phyloP scores from a whole-genome alignment of 2,888 invertebrate species.

The Malacosoma neustria region DNA sequence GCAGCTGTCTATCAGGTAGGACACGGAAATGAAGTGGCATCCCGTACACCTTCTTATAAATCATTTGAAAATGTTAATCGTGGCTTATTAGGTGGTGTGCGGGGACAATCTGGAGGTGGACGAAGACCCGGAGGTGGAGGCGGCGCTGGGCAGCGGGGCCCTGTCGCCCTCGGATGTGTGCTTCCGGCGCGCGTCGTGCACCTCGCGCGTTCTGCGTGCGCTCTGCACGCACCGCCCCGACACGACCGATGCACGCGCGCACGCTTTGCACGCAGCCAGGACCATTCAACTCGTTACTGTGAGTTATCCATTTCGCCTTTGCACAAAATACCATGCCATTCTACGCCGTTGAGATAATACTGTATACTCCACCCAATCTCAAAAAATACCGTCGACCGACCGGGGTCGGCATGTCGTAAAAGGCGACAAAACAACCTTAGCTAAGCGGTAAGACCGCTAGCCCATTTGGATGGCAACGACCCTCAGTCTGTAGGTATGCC shows the following conservation, averaged over 20 bases:
- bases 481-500: too few relatives aligned
- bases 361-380: too few relatives aligned
- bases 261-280: slow-evolving; percentile 13
- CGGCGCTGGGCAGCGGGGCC: slow-evolving; percentile 37
- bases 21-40: too few relatives aligned
- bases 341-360: too few relatives aligned
- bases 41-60: too few relatives aligned
- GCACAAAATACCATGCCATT: too few relatives aligned
- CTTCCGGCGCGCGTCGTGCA: slow-evolving; percentile 47
- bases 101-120: slow-evolving; percentile 21
- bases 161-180: slow-evolving; percentile 47
- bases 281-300: slow-evolving; percentile 22
- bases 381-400: too few relatives aligned
- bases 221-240: slow-evolving; percentile 18
- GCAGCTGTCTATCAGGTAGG: slow-evolving; percentile 41
- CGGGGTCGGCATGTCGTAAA: too few relatives aligned
- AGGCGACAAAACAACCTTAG: too few relatives aligned
- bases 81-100: slow-evolving; percentile 28
- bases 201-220: slow-evolving; percentile 32
- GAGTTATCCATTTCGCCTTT: slow-evolving; percentile 8
- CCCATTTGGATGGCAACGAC: too few relatives aligned
- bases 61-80: too few relatives aligned
- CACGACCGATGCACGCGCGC: slow-evolving; percentile 13
- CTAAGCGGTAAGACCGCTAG: too few relatives aligned
- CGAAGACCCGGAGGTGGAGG: slow-evolving; percentile 32